phyloP scores from a whole-genome alignment of 2,797 vertebrate genomes.

The Paedocypris micromegethes region DNA sequence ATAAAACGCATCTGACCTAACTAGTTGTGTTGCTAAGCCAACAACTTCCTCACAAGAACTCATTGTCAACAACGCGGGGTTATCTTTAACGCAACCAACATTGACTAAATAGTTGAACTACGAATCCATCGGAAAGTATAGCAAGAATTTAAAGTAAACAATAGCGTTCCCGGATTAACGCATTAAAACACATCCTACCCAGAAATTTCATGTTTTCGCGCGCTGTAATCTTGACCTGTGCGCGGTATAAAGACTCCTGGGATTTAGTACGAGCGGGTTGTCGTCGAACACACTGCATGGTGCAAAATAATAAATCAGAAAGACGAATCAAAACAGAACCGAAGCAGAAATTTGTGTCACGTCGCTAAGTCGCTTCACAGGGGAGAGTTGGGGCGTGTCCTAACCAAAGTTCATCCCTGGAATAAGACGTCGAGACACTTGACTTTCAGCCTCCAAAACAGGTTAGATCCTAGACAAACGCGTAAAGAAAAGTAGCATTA shows the following conservation, averaged over 20 bases:
- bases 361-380: neutral
- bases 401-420: slow-evolving; percentile 57
- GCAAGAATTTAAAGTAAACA: too few relatives aligned
- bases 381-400: slow-evolving; percentile 51
- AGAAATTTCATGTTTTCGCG: slow-evolving; percentile 54
- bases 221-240: slow-evolving; percentile 41
- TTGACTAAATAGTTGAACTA: too few relatives aligned
- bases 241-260: slow-evolving; percentile 50
- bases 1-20: too few relatives aligned
- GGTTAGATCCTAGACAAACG: too few relatives aligned
- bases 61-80: too few relatives aligned
- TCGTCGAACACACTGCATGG: slow-evolving; percentile 60
- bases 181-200: slow-evolving; percentile 55
- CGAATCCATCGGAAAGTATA: too few relatives aligned
- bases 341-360: neutral
- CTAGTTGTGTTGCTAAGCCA: too few relatives aligned
- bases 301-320: neutral
- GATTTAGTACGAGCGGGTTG: slow-evolving; percentile 51
- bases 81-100: neutral
- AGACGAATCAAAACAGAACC: too few relatives aligned
- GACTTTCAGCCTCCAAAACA: too few relatives aligned
- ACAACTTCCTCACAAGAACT: too few relatives aligned
- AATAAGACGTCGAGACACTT: neutral
- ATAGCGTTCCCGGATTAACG: too few relatives aligned
- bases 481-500: too few relatives aligned